Conservation (phyloP, 2,888 invertebrate genomes). For the Drosophila algonquin region DNA sequence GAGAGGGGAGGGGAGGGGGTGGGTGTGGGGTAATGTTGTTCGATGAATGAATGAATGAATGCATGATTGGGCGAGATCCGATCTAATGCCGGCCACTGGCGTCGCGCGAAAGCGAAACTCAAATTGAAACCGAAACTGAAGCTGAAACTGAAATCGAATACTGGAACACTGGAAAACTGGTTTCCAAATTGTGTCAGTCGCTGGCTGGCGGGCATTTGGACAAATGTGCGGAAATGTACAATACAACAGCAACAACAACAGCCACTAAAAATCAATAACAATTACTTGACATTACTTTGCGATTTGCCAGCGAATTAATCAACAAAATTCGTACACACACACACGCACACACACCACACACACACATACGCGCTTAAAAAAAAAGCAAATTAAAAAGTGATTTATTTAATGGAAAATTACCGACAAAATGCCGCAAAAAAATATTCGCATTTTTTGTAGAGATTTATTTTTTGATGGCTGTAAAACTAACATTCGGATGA, state of each 20-base stretch:
- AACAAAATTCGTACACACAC: constrained; percentile 28
- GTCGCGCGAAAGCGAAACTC: constrained; percentile 45
- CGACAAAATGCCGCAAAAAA: constrained; percentile 6
- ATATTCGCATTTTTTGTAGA: constrained; percentile 14
- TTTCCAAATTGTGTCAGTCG: constrained; percentile 73
- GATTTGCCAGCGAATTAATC: constrained; percentile 39
- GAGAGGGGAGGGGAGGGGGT: not conserved
- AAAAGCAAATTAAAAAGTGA: constrained; percentile 19
- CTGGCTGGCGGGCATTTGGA: constrained; percentile 57
- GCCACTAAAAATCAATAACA: constrained; percentile 70
- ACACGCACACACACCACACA: no score
- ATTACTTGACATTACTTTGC: constrained; percentile 69
- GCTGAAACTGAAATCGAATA: constrained; percentile 30
- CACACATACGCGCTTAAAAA: constrained; percentile 13
- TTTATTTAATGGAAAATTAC: constrained; percentile 46
- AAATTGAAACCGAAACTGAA: constrained; percentile 49
- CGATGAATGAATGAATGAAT: constrained; percentile 56
- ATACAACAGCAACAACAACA: constrained; percentile 25
- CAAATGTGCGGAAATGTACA: constrained; percentile 58
- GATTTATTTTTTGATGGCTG: not conserved
- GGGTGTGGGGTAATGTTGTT: constrained; percentile 13
- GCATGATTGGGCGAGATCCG: constrained; percentile 53
- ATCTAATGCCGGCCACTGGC: constrained; percentile 19
- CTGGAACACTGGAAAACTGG: constrained; percentile 56
- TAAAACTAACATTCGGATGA: constrained; percentile 2